A percentile compares a stretch with the other conserved stretches of the same genome.
phyloP scores from a whole-genome alignment of 1,140 invertebrate species.

The Neodiprion fabricii region DNA sequence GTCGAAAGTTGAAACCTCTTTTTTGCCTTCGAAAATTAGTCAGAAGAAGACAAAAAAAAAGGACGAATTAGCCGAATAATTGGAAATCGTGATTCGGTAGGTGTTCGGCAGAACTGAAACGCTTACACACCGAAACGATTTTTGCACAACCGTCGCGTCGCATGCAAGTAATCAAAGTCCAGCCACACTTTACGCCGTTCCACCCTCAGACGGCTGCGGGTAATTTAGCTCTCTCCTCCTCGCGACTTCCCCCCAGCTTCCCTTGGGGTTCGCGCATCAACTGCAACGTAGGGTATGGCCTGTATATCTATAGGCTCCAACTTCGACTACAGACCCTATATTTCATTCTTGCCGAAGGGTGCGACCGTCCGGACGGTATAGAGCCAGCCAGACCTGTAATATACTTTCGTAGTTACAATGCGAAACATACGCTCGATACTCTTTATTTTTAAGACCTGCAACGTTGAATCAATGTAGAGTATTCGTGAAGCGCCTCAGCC shows the following conservation, averaged over 20 bases:
- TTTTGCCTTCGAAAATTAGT: too few species aligned
- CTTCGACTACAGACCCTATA: neutral
- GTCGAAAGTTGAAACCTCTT: too few species aligned
- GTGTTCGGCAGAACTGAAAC: too few species aligned
- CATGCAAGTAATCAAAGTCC: too few species aligned
- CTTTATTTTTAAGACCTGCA: too few species aligned
- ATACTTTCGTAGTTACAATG: conserved; percentile 1
- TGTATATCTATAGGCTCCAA: neutral
- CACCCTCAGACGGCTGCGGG: neutral
- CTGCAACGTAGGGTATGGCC: neutral
- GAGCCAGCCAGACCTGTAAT: neutral
- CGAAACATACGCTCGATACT: neutral
- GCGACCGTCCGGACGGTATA: neutral
- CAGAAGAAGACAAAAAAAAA: too few species aligned
- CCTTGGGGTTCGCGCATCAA: neutral
- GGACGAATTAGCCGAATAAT: too few species aligned
- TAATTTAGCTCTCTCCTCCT: neutral
- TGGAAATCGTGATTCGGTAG: too few species aligned
- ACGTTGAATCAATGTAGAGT: too few species aligned
- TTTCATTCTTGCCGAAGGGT: neutral
- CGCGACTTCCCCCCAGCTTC: neutral
- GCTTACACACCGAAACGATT: too few species aligned
- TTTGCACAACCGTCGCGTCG: too few species aligned
- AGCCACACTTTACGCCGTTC: neutral
- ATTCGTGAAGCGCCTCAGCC: too few species aligned